Evolutionary conservation across 2,113 vertebrate species (phyloP), one percentile per base, ranked within the genome.

Genomic region (Pseudopodoces humilis): DNA sequence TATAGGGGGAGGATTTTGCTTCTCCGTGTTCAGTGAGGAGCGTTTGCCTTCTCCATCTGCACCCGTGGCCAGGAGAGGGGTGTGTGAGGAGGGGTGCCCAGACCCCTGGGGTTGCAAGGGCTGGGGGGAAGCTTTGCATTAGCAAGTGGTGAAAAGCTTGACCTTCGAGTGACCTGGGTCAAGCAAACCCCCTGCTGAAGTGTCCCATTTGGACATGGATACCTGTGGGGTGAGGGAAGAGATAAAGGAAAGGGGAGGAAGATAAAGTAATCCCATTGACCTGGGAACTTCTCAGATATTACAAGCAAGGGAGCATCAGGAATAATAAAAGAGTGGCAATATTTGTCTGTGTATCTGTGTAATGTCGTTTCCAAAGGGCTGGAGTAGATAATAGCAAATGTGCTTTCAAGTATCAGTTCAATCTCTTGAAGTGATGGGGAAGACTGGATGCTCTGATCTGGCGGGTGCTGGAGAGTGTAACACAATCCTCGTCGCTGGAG

Each of bases 101-200:
- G 69, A 44, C 30, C 60, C 74, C 56, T 3, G 17, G 78, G 41
- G 33, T 53, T 22, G 5, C 8, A 11, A 15, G 69, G 58, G 82
- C 94, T 82, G 83, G 90, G 86, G 97, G 97, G 93, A 97, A 98
- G 97, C 97, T 98, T 98, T 98, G 97, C 97, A 98, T 98, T 98
- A 98, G 98, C 98, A 98, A 98, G 98, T 98, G 98, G 96, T 96
- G 97, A 98, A 98, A 98, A 98, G 98, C 98, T 98, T 99, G 99
- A 99, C 99, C 98, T 96, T 74, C 25, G 78, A 46, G 86, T 98
- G 98, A 99, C 99, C 99, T 94, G 94, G 97, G 97, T 98, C 98
- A 98, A 98, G 98, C 98, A 98, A 98, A 97, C 97, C 98, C 98
- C 98, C 97, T 74, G 86, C 97, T 44, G 91, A 86, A 98, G 97